Percentiles rank a stretch among this genome's conserved stretches.
Evolutionary conservation across 2,113 vertebrate species (phyloP).

Genomic region (Mustelus asterias): DNA sequence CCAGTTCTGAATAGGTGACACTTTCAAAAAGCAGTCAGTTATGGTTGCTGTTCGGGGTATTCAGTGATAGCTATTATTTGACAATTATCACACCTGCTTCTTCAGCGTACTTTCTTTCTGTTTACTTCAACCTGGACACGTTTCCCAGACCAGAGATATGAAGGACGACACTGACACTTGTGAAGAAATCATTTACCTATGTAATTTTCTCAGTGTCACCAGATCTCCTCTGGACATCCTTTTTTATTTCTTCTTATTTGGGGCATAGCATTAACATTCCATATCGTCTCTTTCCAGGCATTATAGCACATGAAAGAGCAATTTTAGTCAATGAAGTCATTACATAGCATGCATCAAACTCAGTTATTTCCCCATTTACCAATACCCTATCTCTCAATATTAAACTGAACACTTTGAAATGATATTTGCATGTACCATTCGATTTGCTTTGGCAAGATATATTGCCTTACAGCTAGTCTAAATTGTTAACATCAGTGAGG

Average conservation of each 20-base stretch:
- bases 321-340: slow-evolving; percentile 27
- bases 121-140: not conserved
- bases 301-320: not conserved
- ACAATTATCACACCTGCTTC: not conserved
- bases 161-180: not conserved
- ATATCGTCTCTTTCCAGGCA: slow-evolving; percentile 1
- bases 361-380: slow-evolving; percentile 9
- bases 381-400: not conserved
- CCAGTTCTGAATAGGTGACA: not conserved
- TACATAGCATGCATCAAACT: not conserved
- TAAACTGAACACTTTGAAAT: not conserved
- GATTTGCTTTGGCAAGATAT: not conserved
- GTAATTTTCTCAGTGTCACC: not conserved
- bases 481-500: not conserved
- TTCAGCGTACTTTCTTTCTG: not conserved
- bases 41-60: not conserved
- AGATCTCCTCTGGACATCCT: not conserved
- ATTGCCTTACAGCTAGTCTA: not conserved
- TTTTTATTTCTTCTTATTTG: not conserved
- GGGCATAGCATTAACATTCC: slow-evolving; percentile 1
- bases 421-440: not conserved
- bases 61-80: not conserved
- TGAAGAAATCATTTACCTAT: not conserved
- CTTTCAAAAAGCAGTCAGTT: not conserved
- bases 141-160: not conserved